These are phyloP conservation scores for Drosophila mimica DNA, from an alignment of 2,888 invertebrate species.

Conservation along the genomic window DNA sequence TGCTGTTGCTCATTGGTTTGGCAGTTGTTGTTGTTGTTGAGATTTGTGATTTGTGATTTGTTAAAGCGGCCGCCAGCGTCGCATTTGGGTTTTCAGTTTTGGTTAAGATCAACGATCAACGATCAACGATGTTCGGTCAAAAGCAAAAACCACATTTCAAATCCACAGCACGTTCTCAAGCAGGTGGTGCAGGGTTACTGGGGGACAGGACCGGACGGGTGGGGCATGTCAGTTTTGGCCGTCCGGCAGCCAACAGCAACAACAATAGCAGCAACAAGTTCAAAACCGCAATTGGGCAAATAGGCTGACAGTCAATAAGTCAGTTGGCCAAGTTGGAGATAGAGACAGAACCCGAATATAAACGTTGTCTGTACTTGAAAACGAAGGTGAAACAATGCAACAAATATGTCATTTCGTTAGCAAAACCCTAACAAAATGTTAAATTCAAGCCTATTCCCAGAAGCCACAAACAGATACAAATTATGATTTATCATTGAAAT, in stretches of 20 bases:
- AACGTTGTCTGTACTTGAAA: constrained; percentile 19
- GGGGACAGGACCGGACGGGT: background rate
- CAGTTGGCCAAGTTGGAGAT: constrained; percentile 6
- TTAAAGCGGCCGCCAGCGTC: constrained; percentile 59
- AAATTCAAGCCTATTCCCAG: background rate
- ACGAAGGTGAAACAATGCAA: constrained; percentile 4
- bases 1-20: constrained; percentile 43
- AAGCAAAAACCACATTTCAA: constrained; percentile 56
- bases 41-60: constrained; percentile 40
- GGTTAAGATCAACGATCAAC: constrained; percentile 61
- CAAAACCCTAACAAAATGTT: constrained; percentile 1
- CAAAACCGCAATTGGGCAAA: constrained; percentile 82
- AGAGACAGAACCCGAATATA: background rate
- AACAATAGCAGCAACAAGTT: constrained; percentile 77
- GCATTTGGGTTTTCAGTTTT: constrained; percentile 71
- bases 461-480: background rate
- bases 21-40: constrained; percentile 40
- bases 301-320: constrained; percentile 58
- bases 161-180: constrained; percentile 65
- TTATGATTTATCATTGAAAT: background rate
- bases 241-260: constrained; percentile 58
- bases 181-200: background rate
- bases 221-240: constrained; percentile 19
- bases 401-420: background rate
- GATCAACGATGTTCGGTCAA: constrained; percentile 22